Base-by-base conservation (phyloP, 2,113 vertebrate species). In the Hippocampus guttulatus region DNA sequence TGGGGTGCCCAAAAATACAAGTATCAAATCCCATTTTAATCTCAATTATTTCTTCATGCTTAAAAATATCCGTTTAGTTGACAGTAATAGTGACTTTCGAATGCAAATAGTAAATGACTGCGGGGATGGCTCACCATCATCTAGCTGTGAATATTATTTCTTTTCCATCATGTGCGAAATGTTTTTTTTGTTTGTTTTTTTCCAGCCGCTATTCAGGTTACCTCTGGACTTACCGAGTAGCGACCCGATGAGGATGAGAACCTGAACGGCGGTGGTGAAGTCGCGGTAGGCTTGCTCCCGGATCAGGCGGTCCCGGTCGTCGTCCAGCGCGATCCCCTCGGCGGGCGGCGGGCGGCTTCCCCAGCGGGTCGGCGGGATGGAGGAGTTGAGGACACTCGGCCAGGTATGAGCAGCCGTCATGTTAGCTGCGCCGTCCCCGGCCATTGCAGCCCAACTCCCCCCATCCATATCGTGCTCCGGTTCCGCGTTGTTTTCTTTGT, bases 181-280 rank as follows among this genome's bases (percentile, higher is more conserved):
- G 33, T 38, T 6, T 38, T 6, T 38, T 27, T 27, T 27, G n/a
- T n/a, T n/a, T n/a, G n/a, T 7, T 38, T 52, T 21, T 52, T 20
- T 20, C 55, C n/a, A 25, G 11, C 11, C 11, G 3, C 8, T 11
- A 12, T 40, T n/a, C 6, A 41, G 1, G 2, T 16, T 9, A 1
- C 25, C 10, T 18, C 2, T 14, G 20, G 60, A 79, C 96, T 95
- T 80, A 98, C 96, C 95, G 71, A 98, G 88, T 63, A 98, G 84
- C 4, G 96, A 95, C 38, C 95, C 95, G 1, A 96, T 49, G 70
- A 98, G 95, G 89, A 98, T 94, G 90, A 98, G 75, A 20, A 96
- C 74, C 82, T 98, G 96, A 25, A 93, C 87, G 1, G 92, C 71
- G 76, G 93, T 97, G 75, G 94, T 93, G 93, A 97, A 98, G 80